Conservation (phyloP, 2,113 vertebrate genomes). For the Naja naja region DNA sequence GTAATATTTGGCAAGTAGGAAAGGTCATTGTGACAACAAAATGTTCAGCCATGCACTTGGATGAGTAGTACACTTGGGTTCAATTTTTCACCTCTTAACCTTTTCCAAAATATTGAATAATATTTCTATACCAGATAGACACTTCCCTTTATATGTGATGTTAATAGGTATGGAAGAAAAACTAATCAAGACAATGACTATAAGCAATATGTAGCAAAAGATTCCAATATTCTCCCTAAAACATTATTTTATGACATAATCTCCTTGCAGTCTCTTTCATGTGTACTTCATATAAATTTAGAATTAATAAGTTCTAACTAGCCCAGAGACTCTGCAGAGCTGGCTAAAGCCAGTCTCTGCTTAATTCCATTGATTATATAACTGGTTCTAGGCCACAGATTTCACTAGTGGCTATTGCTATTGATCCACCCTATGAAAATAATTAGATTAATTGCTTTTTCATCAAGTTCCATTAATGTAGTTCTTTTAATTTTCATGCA, state of each 20-base stretch:
- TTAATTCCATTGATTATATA: constrained; percentile 81
- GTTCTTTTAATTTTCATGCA: constrained; percentile 56
- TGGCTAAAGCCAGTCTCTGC: constrained; percentile 68
- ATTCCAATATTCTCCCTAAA: constrained; percentile 70
- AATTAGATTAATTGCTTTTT: constrained; percentile 87
- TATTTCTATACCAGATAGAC: constrained; percentile 22
- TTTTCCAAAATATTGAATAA: not conserved
- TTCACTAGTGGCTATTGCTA: constrained; percentile 70
- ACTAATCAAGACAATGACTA: constrained; percentile 37
- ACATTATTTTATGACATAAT: constrained; percentile 72
- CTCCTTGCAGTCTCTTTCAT: constrained; percentile 86
- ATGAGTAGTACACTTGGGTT: not conserved
- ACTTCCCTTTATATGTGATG: constrained; percentile 28
- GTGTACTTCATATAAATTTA: constrained; percentile 84
- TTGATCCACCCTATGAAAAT: constrained; percentile 83
- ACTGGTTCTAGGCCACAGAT: constrained; percentile 74
- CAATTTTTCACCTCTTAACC: not conserved
- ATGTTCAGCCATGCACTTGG: constrained; percentile 45
- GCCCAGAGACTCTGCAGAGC: constrained; percentile 76
- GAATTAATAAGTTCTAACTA: constrained; percentile 76
- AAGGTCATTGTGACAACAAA: constrained; percentile 42
- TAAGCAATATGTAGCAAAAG: constrained; percentile 63
- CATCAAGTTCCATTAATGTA: constrained; percentile 66
- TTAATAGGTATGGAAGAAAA: constrained; percentile 13
- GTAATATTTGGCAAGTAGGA: constrained; percentile 61